Percentiles rank a stretch among this genome's conserved stretches.
Evolutionary conservation across 2,888 invertebrate genomes (phyloP).

Genomic region (Psylliodes chrysocephalus): DNA sequence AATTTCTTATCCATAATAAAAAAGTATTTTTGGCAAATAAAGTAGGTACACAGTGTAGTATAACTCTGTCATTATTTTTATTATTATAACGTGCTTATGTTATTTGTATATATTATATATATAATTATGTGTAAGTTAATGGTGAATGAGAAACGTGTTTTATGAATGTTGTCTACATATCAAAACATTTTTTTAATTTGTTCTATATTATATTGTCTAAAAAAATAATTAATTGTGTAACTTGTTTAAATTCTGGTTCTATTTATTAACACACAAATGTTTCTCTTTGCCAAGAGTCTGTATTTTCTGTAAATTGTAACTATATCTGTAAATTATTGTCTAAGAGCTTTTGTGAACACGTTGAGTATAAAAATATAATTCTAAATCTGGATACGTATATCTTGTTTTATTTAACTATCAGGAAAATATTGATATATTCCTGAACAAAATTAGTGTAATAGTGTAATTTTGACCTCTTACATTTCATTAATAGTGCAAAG

Average conservation of each 20-base stretch:
- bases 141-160: slow-evolving; percentile 61
- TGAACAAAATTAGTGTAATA: too few relatives aligned
- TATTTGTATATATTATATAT: slow-evolving; percentile 34
- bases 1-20: too few relatives aligned
- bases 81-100: slow-evolving; percentile 27
- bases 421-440: too few relatives aligned
- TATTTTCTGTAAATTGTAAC: slow-evolving; percentile 59
- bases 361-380: slow-evolving; percentile 62
- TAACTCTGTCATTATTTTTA: slow-evolving; percentile 9
- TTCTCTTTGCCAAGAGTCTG: slow-evolving; percentile 63
- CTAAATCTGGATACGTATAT: slow-evolving; percentile 56
- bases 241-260: background rate
- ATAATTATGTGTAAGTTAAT: slow-evolving; percentile 49
- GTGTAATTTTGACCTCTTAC: too few relatives aligned
- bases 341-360: slow-evolving; percentile 65
- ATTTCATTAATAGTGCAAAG: too few relatives aligned
- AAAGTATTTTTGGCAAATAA: too few relatives aligned
- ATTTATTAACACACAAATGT: slow-evolving; percentile 20
- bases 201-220: background rate
- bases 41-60: too few relatives aligned
- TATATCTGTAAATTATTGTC: slow-evolving; percentile 58
- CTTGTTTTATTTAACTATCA: slow-evolving; percentile 4
- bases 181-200: slow-evolving; percentile 31
- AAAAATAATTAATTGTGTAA: background rate
- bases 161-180: slow-evolving; percentile 54